Evolutionary conservation across 1,140 invertebrate species (phyloP), one percentile per base, ranked within the genome.

Genomic region (Hyles euphorbiae): DNA sequence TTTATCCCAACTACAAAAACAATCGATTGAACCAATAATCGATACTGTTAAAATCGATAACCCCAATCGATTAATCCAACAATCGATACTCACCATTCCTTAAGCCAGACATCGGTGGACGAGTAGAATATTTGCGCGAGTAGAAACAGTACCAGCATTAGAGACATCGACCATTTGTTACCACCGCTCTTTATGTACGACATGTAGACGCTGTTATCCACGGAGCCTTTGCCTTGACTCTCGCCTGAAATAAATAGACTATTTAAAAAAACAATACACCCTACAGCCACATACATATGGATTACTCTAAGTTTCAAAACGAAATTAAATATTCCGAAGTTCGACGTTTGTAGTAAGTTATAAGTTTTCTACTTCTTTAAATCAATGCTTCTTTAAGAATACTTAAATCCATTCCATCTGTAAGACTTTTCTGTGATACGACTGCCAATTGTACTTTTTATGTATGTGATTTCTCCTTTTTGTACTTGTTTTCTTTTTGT

Each of bases 181-280:
- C 90, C 88, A 0, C 91, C 92, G 46, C 91, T 90, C 56, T 83
- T 89, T 43, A 93, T 90, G 70, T 92, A 93, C 3, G 86, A 59
- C 34, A 84, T 63, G 68, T 93, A 94, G 7, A 89, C 87, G 34
- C 76, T 69, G 34, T 71, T 74, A 12, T 76, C 77, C 2, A 90
- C 85, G 0, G 86, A 82, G 3, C 89, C 90, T 9, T 78, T 79
- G 12, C 77, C 63, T 53, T 89, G 88, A 5, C 8, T 67, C 55
- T 90, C 89, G 53, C 81, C 84, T 87, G 50, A 3, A 71, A 68
- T 53, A 34, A 33, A 22, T 22, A 61, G 47, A 54, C 5, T 10
- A 52, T n/a, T 52, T 8, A 52, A 33, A 52, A 34, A 22, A 22
- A 22, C n/a, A 22, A 22, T 22, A 22, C 22, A 22, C 22, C 22